A percentile compares a stretch with the other conserved stretches of the same genome.
phyloP scores from a whole-genome alignment of 2,888 invertebrate species.

The Trichogramma dendrolimi region DNA sequence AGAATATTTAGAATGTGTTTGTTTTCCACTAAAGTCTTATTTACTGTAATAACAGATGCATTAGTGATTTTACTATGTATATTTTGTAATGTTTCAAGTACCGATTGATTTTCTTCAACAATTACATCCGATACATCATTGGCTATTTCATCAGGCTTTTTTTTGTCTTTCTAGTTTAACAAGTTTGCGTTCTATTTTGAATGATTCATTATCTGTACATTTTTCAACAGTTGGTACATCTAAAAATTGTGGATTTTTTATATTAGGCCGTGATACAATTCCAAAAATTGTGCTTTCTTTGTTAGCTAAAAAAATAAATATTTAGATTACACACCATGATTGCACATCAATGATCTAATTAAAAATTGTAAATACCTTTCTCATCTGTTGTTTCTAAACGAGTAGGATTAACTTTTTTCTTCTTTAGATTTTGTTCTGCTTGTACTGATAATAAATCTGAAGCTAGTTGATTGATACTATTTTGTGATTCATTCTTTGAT shows the following conservation, averaged over 20 bases:
- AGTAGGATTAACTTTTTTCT: constrained; percentile 42
- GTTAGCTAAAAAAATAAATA: constrained; percentile 28
- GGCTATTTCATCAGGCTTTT: constrained; percentile 33
- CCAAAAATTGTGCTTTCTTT: constrained; percentile 37
- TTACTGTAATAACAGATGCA: constrained; percentile 49
- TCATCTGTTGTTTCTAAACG: constrained; percentile 33
- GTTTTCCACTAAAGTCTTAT: constrained; percentile 53
- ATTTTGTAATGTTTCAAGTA: constrained; percentile 13
- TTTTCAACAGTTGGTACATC: constrained; percentile 37
- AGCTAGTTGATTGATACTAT: constrained; percentile 7
- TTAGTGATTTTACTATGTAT: constrained; percentile 26
- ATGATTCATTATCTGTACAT: constrained; percentile 33
- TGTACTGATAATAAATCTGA: constrained; percentile 28
- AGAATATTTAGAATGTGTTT: constrained; percentile 57
- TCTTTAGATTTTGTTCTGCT: constrained; percentile 27
- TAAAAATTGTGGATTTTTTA: constrained; percentile 39
- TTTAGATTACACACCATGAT: constrained; percentile 1
- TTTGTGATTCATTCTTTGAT: constrained; percentile 17
- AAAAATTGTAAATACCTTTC: constrained; percentile 31
- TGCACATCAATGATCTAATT: constrained; percentile 12
- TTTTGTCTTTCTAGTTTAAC: constrained; percentile 40
- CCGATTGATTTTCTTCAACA: constrained; percentile 17
- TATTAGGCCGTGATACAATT: constrained; percentile 35
- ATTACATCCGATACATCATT: constrained; percentile 6
- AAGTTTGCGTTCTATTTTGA: constrained; percentile 39